Base-by-base conservation (phyloP, 2,797 vertebrate species). In the Acrossocheilus fasciatus region DNA sequence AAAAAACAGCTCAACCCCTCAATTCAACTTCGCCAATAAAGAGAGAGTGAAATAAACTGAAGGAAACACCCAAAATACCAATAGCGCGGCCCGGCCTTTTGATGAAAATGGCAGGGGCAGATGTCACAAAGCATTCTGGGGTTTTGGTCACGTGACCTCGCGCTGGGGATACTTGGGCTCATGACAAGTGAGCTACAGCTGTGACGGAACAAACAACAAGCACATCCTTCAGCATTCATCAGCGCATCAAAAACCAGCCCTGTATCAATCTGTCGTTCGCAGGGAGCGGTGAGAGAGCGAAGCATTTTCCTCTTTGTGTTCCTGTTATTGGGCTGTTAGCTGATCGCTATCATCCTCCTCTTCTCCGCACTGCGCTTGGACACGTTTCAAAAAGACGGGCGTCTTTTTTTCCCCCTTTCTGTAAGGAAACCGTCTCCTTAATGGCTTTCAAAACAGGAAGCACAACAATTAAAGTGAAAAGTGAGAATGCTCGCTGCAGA, bases 381-480 rank as follows among this genome's bases (percentile, higher is more conserved):
- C 95, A 95, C 90, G 94, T 95, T 96, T 96, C 95, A 96, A 96
- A 96, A 96, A 95, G 93, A 89, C 91, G 89, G 90, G 92, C 91
- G 64, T 82, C 84, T 85, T 84, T 82, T 95, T 94, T 94, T 93
- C 92, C 94, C 94, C 93, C 94, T 94, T 92, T 93, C 94, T 94
- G 94, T 94, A 94, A 95, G 95, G 95, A 96, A 96, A 94, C 94
- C 93, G 94, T 94, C 94, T 95, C 94, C 95, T 96, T 95, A 95
- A 96, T 96, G 94, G 94, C 93, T 96, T 96, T 96, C 95, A 96
- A 96, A 96, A 96, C 96, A 96, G 95, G 95, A 96, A 96, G 93
- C 92, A 89, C 91, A 91, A 95, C 94, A 95, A 95, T 94, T 92
- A 91, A 94, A 82, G 50, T 84, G 88, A 91, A 91, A 95, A 95